phyloP scores from a whole-genome alignment of 2,888 invertebrate genomes.

The Platycheirus rosarum region DNA sequence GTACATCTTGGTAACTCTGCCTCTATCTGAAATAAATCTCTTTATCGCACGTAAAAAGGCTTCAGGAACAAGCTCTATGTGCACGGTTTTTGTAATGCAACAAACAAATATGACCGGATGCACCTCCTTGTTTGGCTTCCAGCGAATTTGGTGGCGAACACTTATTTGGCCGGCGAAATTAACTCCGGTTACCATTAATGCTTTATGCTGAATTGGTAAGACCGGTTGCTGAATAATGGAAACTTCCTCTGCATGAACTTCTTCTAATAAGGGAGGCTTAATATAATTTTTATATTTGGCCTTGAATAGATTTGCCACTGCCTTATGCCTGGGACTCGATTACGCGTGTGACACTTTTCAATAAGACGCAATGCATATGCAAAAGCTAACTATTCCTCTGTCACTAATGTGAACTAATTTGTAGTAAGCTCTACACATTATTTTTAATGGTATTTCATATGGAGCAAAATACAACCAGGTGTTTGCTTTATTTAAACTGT shows the following conservation, averaged over 20 bases:
- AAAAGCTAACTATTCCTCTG: not conserved
- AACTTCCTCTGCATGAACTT: slow-evolving; percentile 3
- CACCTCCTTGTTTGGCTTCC: not conserved
- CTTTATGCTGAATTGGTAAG: not conserved
- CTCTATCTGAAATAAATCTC: slow-evolving; percentile 50
- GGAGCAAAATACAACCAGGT: too few species aligned
- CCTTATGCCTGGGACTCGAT: slow-evolving; percentile 1
- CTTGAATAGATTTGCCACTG: slow-evolving; percentile 13
- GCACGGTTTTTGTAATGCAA: slow-evolving; percentile 44
- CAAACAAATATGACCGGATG: slow-evolving; percentile 42
- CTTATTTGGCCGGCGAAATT: slow-evolving; percentile 52
- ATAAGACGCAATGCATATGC: not conserved
- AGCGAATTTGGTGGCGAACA: not conserved
- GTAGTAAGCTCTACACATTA: too few species aligned
- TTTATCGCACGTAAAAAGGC: slow-evolving; percentile 43
- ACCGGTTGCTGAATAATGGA: slow-evolving; percentile 1
- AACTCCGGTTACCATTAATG: slow-evolving; percentile 59
- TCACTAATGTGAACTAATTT: too few species aligned
- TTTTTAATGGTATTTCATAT: too few species aligned
- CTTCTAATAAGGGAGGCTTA: not conserved
- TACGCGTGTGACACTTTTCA: not conserved
- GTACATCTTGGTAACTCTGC: slow-evolving; percentile 27
- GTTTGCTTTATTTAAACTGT: too few species aligned
- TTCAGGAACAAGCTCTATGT: slow-evolving; percentile 46
- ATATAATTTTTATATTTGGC: not conserved